A percentile compares a stretch with the other conserved stretches of the same genome.
Evolutionary conservation across 2,113 vertebrate species (phyloP).

Genomic region (Sylvietta virens): DNA sequence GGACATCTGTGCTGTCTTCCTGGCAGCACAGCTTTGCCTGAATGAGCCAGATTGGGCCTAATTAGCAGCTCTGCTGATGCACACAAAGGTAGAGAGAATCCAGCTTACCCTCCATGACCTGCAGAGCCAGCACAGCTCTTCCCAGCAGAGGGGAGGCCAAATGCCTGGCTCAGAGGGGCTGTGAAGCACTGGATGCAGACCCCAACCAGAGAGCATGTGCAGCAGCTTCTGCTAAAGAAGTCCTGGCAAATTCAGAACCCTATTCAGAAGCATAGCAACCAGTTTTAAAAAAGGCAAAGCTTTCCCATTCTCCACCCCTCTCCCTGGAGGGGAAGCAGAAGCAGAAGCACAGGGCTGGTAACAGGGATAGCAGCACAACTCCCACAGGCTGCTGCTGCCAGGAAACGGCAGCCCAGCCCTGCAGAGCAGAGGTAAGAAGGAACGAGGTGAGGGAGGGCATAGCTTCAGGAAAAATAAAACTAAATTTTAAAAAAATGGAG

Average conservation of each 20-base stretch:
- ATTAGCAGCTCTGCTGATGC: slow-evolving; percentile 63
- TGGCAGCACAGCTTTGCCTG: slow-evolving; percentile 44
- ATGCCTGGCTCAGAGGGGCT: background rate
- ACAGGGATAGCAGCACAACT: background rate
- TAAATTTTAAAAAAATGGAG: background rate
- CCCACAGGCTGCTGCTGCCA: background rate
- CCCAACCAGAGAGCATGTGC: fast-evolving
- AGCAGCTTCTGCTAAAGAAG: background rate
- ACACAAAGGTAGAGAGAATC: slow-evolving; percentile 60
- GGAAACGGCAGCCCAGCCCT: background rate
- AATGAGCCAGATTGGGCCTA: slow-evolving; percentile 59
- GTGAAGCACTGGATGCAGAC: background rate
- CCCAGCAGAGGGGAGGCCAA: background rate
- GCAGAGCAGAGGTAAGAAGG: background rate
- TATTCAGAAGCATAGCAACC: background rate
- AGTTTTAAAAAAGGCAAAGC: background rate
- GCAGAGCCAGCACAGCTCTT: slow-evolving; percentile 44
- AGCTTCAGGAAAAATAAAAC: background rate
- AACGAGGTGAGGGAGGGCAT: background rate
- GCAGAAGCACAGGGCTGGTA: background rate
- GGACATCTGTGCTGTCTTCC: slow-evolving; percentile 55
- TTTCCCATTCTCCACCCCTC: background rate
- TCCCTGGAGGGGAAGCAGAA: background rate
- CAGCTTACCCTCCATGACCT: slow-evolving; percentile 62
- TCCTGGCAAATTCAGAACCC: background rate